Percentiles rank a stretch among this genome's conserved stretches.
Conservation (phyloP, 2,888 invertebrate species). For the Agrotis exclamationis region DNA sequence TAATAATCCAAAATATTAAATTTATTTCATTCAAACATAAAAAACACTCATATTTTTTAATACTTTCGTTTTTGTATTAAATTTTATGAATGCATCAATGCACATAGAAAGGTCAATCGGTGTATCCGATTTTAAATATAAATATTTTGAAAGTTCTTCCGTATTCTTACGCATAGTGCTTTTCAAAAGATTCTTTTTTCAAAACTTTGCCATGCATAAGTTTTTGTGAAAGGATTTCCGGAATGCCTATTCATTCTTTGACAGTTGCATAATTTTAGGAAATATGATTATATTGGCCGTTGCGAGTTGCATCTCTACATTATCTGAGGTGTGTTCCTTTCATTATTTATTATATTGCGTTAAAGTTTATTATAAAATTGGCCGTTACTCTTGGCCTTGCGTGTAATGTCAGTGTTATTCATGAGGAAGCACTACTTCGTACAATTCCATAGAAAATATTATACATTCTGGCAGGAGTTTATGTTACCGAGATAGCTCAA, state of each 20-base stretch:
- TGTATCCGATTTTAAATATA: not conserved
- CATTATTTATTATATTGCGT: conserved; percentile 21
- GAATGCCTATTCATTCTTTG: not conserved
- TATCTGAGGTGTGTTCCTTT: not conserved
- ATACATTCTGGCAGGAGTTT: not conserved
- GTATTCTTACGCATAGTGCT: conserved; percentile 6
- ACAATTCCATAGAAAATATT: conserved; percentile 7
- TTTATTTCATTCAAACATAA: not conserved
- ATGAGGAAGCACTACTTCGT: conserved; percentile 6
- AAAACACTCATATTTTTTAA: not conserved
- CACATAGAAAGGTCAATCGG: too few relatives aligned
- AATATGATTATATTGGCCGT: not conserved
- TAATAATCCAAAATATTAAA: not conserved
- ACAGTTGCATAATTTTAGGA: not conserved
- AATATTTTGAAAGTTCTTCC: conserved; percentile 10
- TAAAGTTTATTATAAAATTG: conserved; percentile 34
- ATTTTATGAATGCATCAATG: too few relatives aligned
- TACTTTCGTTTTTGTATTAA: conserved; percentile 4
- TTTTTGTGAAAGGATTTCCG: conserved; percentile 20
- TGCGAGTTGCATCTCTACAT: not conserved
- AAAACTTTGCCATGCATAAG: not conserved
- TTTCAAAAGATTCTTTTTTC: conserved; percentile 2
- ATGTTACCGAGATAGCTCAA: conserved; percentile 2
- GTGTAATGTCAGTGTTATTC: conserved; percentile 20
- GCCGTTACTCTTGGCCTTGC: conserved; percentile 20